Conservation (phyloP, 2,888 invertebrate species). For the Heliconius aoede region DNA sequence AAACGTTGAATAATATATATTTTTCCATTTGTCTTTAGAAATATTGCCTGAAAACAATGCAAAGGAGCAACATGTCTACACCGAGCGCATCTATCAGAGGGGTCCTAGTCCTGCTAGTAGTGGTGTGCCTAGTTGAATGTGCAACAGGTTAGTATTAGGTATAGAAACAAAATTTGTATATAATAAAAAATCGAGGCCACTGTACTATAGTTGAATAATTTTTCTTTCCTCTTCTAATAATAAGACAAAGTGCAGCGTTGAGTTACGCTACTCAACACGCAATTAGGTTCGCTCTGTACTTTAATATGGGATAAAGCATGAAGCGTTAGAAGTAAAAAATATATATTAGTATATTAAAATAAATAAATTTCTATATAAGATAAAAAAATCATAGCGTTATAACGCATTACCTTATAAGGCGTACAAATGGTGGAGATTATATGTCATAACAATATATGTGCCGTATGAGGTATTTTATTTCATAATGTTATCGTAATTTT, state of each 20-base stretch:
- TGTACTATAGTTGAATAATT: too few species aligned
- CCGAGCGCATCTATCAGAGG: slow-evolving; percentile 61
- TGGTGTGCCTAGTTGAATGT: slow-evolving; percentile 84
- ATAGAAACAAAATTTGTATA: background rate
- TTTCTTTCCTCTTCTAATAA: too few species aligned
- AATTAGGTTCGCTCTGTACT: background rate
- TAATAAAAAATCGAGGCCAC: background rate
- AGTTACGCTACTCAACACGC: too few species aligned
- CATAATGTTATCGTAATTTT: background rate
- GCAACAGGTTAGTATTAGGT: slow-evolving; percentile 80
- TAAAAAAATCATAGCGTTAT: background rate
- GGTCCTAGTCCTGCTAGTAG: slow-evolving; percentile 77
- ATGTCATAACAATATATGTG: background rate
- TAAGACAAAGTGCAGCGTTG: too few species aligned
- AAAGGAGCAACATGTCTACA: slow-evolving; percentile 46
- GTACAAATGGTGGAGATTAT: slow-evolving; percentile 12
- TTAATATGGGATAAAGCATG: background rate
- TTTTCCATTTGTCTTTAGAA: slow-evolving; percentile 27
- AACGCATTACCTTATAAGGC: background rate
- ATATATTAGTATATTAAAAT: background rate
- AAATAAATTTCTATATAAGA: background rate
- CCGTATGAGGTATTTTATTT: background rate
- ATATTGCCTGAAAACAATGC: slow-evolving; percentile 41
- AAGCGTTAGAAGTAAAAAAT: background rate
- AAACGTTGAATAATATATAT: background rate